Evolutionary conservation across 2,888 invertebrate species (phyloP).

Genomic region (Stenurella melanura): DNA sequence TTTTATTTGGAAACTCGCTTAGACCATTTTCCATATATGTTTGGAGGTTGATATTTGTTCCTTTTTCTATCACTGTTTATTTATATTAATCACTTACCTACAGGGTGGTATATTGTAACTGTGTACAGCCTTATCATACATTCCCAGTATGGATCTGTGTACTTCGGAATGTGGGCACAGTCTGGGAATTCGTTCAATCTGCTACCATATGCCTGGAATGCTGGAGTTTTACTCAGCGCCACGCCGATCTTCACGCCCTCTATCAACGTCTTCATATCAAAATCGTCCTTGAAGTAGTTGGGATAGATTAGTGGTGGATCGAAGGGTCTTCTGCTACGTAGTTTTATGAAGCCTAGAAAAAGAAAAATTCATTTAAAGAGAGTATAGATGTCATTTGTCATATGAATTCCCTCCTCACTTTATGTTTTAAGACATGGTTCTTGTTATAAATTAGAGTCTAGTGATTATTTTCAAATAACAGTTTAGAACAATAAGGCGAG

Average conservation of each 20-base stretch:
- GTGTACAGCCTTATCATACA: conserved; percentile 91
- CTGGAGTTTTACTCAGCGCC: conserved; percentile 85
- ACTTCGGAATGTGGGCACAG: conserved; percentile 81
- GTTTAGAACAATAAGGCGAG: too few relatives aligned
- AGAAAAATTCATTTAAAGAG: neutral
- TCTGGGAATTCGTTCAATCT: conserved; percentile 86
- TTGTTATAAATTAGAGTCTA: too few relatives aligned
- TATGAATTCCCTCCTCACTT: too few relatives aligned
- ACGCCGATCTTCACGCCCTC: conserved; percentile 91
- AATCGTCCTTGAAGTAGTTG: conserved; percentile 89
- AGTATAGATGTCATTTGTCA: too few relatives aligned
- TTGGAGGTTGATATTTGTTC: too few relatives aligned
- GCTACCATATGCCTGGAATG: conserved; percentile 85
- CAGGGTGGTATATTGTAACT: conserved; percentile 89
- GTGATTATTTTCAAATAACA: too few relatives aligned
- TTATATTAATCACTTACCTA: conserved; percentile 74
- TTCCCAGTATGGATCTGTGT: conserved; percentile 88
- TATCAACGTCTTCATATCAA: conserved; percentile 86
- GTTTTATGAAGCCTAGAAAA: conserved; percentile 75
- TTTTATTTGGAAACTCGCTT: too few relatives aligned
- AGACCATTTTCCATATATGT: too few relatives aligned
- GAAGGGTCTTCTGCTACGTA: conserved; percentile 89
- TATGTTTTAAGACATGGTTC: too few relatives aligned
- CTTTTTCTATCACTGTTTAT: too few relatives aligned
- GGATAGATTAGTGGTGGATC: conserved; percentile 94